Conservation (phyloP, 2,113 vertebrate genomes). For the Pantherophis guttatus region DNA sequence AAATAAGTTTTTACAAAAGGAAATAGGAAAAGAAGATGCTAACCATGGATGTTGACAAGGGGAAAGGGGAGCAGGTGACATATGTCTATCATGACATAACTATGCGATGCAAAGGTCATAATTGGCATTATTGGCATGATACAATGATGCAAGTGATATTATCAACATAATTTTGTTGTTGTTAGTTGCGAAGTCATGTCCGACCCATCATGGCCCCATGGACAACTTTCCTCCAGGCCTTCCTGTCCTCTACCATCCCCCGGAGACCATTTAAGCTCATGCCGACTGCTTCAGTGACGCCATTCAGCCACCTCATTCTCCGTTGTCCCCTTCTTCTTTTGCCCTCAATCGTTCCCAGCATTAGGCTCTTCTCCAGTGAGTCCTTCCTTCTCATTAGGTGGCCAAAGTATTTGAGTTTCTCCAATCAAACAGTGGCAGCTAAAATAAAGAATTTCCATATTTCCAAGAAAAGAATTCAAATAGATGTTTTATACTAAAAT, state of each 20-base stretch:
- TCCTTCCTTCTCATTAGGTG: too few species aligned
- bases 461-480: neutral
- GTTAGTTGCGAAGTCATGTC: too few species aligned
- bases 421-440: neutral
- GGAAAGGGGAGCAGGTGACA: neutral
- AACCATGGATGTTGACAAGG: neutral
- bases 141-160: neutral
- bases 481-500: neutral
- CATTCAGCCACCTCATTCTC: too few species aligned
- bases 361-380: too few species aligned
- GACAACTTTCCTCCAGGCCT: too few species aligned
- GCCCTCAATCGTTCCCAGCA: too few species aligned
- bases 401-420: too few species aligned
- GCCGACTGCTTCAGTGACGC: too few species aligned
- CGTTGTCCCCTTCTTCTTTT: too few species aligned
- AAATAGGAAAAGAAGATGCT: neutral
- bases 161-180: neutral
- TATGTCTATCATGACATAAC: neutral
- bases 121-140: neutral
- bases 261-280: too few species aligned
- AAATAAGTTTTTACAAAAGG: neutral
- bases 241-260: too few species aligned
- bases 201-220: too few species aligned
- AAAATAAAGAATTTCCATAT: neutral
- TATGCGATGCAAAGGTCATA: neutral